These are phyloP conservation scores for Eristalinus sepulchralis DNA, from an alignment of 2,888 invertebrate genomes.

Conservation along the genomic window DNA sequence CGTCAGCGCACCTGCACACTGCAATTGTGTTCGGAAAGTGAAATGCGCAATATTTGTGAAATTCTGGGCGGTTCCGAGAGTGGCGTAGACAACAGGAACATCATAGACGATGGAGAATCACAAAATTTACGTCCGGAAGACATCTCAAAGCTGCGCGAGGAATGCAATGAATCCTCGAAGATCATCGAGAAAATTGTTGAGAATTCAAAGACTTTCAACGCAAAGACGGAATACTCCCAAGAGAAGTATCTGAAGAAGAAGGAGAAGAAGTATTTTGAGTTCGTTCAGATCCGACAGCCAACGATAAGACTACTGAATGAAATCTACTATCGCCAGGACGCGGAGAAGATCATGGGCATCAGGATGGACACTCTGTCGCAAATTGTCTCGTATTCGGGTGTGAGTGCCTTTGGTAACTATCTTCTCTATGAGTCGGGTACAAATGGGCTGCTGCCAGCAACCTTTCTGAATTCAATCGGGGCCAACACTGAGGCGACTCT, in stretches of 20 bases:
- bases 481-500: conserved; percentile 84
- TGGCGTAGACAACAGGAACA: conserved; percentile 92
- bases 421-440: conserved; percentile 94
- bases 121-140: conserved; percentile 92
- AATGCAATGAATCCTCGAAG: conserved; percentile 88
- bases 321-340: conserved; percentile 91
- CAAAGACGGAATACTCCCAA: conserved; percentile 95
- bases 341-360: conserved; percentile 88
- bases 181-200: conserved; percentile 93
- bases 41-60: conserved; percentile 83
- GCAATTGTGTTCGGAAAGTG: conserved; percentile 81
- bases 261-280: conserved; percentile 95
- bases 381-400: conserved; percentile 90
- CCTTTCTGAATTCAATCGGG: conserved; percentile 90
- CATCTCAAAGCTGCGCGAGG: conserved; percentile 89
- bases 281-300: conserved; percentile 89
- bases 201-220: conserved; percentile 94
- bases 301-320: conserved; percentile 91
- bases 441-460: conserved; percentile 91
- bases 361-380: conserved; percentile 95
- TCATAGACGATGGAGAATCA: conserved; percentile 87
- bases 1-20: conserved; percentile 82
- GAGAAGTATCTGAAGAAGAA: conserved; percentile 98
- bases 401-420: conserved; percentile 89
- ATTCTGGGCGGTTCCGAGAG: conserved; percentile 85